phyloP scores from a whole-genome alignment of 2,888 invertebrate species.

The Thysanoteuthis rhombus region DNA sequence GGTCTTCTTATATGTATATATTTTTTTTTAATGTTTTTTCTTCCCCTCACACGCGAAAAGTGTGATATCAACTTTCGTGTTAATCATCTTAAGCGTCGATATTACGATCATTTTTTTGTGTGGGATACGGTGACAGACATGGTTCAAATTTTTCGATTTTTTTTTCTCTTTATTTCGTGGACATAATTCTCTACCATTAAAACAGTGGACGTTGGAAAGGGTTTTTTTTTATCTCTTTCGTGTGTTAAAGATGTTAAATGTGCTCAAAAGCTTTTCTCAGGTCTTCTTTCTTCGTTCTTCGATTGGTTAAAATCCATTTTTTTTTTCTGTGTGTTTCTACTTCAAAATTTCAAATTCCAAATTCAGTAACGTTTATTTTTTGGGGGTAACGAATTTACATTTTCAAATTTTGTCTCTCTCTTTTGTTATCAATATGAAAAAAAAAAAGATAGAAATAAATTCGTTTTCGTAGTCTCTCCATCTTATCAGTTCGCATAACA shows the following conservation, averaged over 20 bases:
- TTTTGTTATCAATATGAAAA: background rate
- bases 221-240: background rate
- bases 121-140: background rate
- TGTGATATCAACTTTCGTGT: background rate
- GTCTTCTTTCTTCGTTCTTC: background rate
- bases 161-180: background rate
- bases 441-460: background rate
- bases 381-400: no score
- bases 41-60: background rate
- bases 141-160: background rate
- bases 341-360: no score
- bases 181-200: background rate
- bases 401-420: background rate
- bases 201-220: background rate
- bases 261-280: background rate
- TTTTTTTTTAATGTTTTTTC: background rate
- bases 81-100: background rate
- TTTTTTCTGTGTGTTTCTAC: background rate
- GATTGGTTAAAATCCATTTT: background rate
- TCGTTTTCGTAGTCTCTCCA: background rate
- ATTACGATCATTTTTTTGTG: background rate
- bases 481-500: background rate
- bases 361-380: no score
- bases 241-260: background rate
- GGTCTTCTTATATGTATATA: background rate